Evolutionary conservation across 2,888 invertebrate genomes (phyloP).

Genomic region (Cremastinae sp.): DNA sequence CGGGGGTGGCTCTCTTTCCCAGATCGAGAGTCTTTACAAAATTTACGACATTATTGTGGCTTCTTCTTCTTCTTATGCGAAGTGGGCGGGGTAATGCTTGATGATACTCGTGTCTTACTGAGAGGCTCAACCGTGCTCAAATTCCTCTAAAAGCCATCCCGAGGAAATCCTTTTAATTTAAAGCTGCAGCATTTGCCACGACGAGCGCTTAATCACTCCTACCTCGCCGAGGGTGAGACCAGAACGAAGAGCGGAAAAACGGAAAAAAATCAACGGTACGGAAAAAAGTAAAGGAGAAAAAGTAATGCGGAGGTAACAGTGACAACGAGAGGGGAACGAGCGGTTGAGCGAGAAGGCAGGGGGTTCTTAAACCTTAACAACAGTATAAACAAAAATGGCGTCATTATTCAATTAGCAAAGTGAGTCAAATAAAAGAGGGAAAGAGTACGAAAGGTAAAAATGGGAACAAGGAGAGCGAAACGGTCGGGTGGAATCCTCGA

Average conservation of each 20-base stretch:
- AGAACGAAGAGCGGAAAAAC: neutral
- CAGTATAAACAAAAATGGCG: conserved; percentile 53
- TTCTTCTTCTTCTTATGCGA: conserved; percentile 2
- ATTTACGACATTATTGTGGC: conserved; percentile 26
- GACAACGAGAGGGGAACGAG: neutral
- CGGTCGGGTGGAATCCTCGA: conserved; percentile 31
- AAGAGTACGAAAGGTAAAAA: conserved; percentile 1
- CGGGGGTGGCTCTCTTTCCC: neutral
- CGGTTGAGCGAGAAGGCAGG: neutral
- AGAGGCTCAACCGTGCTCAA: conserved; percentile 30
- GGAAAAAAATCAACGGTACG: neutral
- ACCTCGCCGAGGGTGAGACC: neutral
- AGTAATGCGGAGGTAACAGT: neutral
- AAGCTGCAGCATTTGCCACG: conserved; percentile 24
- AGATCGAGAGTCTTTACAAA: conserved; percentile 15
- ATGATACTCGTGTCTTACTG: conserved; percentile 7
- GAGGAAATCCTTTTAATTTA: conserved; percentile 48
- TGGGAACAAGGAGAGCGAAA: conserved; percentile 7
- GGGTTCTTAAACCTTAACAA: conserved; percentile 43
- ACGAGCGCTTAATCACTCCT: conserved; percentile 43
- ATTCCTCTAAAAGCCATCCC: conserved; percentile 28
- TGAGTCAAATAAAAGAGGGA: conserved; percentile 39
- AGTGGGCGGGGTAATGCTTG: conserved; percentile 7
- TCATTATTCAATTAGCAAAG: conserved; percentile 59
- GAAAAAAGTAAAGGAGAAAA: conserved; percentile 9